Evolutionary conservation across 1,140 invertebrate species (phyloP).

Genomic region (Drosophila tristis): DNA sequence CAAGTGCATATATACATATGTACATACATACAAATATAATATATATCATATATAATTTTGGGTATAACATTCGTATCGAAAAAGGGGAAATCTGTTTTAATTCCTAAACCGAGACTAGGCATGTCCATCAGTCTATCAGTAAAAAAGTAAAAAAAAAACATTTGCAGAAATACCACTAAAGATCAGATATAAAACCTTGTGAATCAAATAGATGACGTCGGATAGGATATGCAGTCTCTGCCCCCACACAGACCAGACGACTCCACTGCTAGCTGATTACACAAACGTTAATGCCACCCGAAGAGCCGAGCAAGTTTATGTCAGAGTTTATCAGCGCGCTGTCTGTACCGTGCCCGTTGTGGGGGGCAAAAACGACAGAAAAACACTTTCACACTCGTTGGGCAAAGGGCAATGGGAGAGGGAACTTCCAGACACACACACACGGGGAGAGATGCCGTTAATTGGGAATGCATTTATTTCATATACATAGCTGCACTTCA

Average conservation of each 20-base stretch:
- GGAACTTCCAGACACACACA: background rate
- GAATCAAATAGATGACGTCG: background rate
- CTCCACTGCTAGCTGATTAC: conserved; percentile 35
- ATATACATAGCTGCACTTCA: background rate
- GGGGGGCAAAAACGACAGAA: conserved; percentile 14
- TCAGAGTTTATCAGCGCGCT: conserved; percentile 41
- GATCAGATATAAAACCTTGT: no score
- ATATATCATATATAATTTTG: background rate
- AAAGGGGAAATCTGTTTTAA: no score
- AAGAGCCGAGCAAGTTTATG: conserved; percentile 17
- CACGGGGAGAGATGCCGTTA: conserved; percentile 16
- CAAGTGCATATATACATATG: background rate
- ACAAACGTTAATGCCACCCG: conserved; percentile 17
- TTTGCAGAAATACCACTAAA: no score
- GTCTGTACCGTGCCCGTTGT: conserved; percentile 20
- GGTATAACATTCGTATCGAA: background rate
- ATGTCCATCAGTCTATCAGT: no score
- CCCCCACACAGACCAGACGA: background rate
- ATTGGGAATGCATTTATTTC: conserved; percentile 34
- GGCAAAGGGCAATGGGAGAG: background rate
- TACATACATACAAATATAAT: background rate
- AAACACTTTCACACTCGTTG: conserved; percentile 17
- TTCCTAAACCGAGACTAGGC: no score
- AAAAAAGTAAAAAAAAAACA: no score
- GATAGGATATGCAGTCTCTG: conserved; percentile 5